These are phyloP conservation scores for Periparus ater DNA, from an alignment of 2,797 vertebrate species.

Conservation along the genomic window DNA sequence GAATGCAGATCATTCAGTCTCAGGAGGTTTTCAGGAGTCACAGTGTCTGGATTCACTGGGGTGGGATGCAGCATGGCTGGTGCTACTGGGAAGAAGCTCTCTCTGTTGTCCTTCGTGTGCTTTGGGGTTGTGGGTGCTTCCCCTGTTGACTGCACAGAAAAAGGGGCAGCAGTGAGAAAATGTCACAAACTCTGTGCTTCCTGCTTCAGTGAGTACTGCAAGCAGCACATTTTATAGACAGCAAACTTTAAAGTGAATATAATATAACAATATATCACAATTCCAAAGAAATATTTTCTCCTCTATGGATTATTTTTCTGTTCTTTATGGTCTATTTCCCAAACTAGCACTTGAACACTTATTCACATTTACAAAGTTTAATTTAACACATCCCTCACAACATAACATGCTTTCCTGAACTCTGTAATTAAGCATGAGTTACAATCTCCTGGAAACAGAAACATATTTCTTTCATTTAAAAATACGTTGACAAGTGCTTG, in stretches of 20 bases:
- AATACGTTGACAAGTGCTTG: neutral
- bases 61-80: constrained; percentile 69
- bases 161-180: neutral
- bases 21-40: constrained; percentile 61
- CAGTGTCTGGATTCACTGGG: constrained; percentile 62
- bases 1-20: constrained; percentile 70
- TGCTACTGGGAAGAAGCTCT: constrained; percentile 87
- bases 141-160: constrained; percentile 76
- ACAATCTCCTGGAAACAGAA: neutral
- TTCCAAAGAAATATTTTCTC: neutral
- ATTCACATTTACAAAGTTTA: neutral
- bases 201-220: neutral
- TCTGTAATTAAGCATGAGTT: neutral
- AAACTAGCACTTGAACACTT: neutral
- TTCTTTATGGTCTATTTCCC: neutral
- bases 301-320: neutral
- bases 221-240: neutral
- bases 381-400: constrained; percentile 14
- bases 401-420: neutral
- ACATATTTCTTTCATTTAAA: constrained; percentile 2
- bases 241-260: neutral
- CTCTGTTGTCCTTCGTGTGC: constrained; percentile 87
- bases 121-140: constrained; percentile 93
- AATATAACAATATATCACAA: neutral
- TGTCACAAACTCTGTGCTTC: neutral